Conservation (phyloP, 2,888 invertebrate genomes). For the Lucinisca nassula region DNA sequence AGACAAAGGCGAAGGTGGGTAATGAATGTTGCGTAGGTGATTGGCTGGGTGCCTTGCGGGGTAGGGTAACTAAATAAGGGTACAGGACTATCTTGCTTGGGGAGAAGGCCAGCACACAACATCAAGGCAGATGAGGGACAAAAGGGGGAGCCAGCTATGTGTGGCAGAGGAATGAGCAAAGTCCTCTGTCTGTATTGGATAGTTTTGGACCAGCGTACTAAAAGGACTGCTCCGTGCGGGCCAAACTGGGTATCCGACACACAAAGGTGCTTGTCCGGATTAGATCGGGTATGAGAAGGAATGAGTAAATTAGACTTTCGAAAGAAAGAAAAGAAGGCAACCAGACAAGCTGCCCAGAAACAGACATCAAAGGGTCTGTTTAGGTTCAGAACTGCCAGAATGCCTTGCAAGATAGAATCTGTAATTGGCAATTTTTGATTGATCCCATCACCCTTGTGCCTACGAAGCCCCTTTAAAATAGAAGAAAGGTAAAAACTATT, state of each 20-base stretch:
- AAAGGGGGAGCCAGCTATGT: constrained; percentile 3
- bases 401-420: background rate
- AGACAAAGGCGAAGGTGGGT: background rate
- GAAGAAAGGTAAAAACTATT: background rate
- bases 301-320: constrained; percentile 30
- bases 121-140: constrained; percentile 1
- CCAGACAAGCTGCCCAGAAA: constrained; percentile 39
- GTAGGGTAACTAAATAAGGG: background rate
- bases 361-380: background rate
- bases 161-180: constrained; percentile 14
- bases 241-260: background rate
- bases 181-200: background rate
- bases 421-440: constrained; percentile 18
- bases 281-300: constrained; percentile 1
- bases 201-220: background rate
- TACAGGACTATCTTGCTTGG: background rate
- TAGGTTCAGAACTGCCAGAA: background rate
- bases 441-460: background rate
- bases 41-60: background rate
- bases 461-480: background rate
- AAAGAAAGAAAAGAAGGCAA: constrained; percentile 40
- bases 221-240: background rate
- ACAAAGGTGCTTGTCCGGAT: constrained; percentile 3
- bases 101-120: background rate
- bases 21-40: constrained; percentile 1